Evolutionary conservation across 2,888 invertebrate genomes (phyloP), one percentile per base, ranked within the genome.

Genomic region (Thera obeliscata): DNA sequence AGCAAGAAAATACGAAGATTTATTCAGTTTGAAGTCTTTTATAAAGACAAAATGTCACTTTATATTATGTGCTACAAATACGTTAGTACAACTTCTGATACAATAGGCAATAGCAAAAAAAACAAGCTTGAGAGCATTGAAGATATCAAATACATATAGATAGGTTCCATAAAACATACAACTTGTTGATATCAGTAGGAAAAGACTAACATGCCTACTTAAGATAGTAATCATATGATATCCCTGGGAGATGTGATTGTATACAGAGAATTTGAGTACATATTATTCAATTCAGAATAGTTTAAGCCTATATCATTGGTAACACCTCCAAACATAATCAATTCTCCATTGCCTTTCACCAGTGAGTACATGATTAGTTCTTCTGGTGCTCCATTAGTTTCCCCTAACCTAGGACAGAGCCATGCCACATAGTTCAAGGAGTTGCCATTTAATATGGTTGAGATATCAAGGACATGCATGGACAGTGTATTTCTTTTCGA

Each of bases 291-390:
- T 76, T 95, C 95, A 72, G 90, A 82, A 71, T 88, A 89, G 81
- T 95, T 95, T 71, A 95, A 87, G 71, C 94, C 94, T 66, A 95
- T 94, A 84, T 97, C 97, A 85, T 97, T 97, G 79, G 97, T 96
- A 74, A 99, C 97, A 67, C 99, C 99, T n/a, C 99, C 99, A 93
- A 99, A 99, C 95, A 99, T 96, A 63, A 99, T 96, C 41, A 99
- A 89, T 93, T 99, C 99, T 9, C 98, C 98, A 83, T 98, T 96
- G 11, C 98, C 99, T 73, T 96, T 95, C 4, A 98, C 96, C 77
- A 99, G 94, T 46, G 98, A 97, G 85, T 98, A 98, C 80, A 98
- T 95, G 74, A 98, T 97, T 59, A 98, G 95, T 83, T 98, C 98
- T 83, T 98, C 98, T 0, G 99, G 98, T 41, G 96, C 96, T 55